Conservation (phyloP, 2,113 vertebrate genomes). For the Neogale vison region DNA sequence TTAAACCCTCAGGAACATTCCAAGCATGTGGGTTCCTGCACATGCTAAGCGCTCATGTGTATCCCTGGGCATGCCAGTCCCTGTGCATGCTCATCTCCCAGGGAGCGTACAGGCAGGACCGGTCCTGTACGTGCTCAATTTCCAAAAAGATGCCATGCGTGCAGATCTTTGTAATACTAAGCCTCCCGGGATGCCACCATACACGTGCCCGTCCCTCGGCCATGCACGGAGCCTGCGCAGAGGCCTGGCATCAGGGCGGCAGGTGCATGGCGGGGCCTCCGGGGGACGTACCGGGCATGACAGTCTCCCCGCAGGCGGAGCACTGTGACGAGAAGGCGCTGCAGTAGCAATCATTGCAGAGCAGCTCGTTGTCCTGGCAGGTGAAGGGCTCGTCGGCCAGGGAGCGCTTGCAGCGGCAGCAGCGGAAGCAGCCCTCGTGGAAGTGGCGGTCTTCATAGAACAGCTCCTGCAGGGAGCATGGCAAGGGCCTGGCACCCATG, state of each 20-base stretch:
- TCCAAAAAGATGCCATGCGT: neutral
- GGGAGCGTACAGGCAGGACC: neutral
- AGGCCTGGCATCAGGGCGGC: neutral
- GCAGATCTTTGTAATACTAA: neutral
- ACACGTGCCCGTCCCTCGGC: neutral
- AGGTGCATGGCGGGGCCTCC: fast-evolving
- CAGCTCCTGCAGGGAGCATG: constrained; percentile 88
- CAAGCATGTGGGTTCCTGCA: neutral
- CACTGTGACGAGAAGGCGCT: constrained; percentile 98
- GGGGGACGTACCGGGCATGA: constrained; percentile 94
- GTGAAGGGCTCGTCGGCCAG: constrained; percentile 97
- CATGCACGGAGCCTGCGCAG: neutral
- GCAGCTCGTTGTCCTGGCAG: constrained; percentile 94
- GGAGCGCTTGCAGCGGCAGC: constrained; percentile 96
- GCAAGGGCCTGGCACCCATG: neutral
- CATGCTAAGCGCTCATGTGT: neutral
- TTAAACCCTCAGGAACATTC: neutral
- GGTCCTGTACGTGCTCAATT: neutral
- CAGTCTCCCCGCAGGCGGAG: constrained; percentile 94
- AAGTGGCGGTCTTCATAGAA: constrained; percentile 98
- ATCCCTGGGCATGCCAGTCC: neutral
- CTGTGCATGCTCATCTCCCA: neutral
- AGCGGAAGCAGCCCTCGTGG: constrained; percentile 97
- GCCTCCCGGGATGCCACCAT: neutral
- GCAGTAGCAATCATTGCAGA: constrained; percentile 98